A percentile compares a stretch with the other conserved stretches of the same genome.
These are phyloP conservation scores for Buathra laborator DNA, from an alignment of 2,888 invertebrate genomes.

Conservation along the genomic window DNA sequence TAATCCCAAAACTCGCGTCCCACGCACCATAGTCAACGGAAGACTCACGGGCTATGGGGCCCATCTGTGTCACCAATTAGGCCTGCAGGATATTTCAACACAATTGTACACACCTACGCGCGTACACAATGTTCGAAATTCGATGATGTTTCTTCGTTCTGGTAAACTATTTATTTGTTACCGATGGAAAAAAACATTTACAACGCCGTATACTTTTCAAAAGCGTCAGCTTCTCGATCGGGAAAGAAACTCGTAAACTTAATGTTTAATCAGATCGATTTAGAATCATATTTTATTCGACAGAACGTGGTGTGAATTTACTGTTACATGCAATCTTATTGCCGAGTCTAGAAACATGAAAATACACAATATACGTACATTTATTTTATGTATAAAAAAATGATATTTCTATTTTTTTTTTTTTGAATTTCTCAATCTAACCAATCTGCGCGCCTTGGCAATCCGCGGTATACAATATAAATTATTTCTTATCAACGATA, in stretches of 20 bases:
- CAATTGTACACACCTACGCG: slow-evolving; percentile 52
- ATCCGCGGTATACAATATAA: not conserved
- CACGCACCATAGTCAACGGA: slow-evolving; percentile 31
- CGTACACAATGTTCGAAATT: slow-evolving; percentile 13
- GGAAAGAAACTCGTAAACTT: not conserved
- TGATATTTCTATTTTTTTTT: not conserved
- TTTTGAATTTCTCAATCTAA: not conserved
- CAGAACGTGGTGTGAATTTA: not conserved
- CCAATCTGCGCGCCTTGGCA: not conserved
- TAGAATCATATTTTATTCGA: not conserved
- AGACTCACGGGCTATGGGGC: slow-evolving; percentile 10
- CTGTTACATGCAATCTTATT: not conserved
- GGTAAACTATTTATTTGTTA: not conserved
- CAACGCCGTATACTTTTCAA: not conserved
- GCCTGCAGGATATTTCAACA: slow-evolving; percentile 38
- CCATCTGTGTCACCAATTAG: slow-evolving; percentile 68
- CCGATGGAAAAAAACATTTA: not conserved
- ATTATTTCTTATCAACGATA: not conserved
- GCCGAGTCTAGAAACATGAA: not conserved
- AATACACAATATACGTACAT: not conserved
- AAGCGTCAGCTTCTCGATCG: not conserved
- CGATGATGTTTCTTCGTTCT: not conserved
- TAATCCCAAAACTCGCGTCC: slow-evolving; percentile 33
- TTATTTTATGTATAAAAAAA: not conserved
- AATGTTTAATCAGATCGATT: not conserved